phyloP scores from a whole-genome alignment of 2,797 vertebrate genomes.

The Chaetophractus vellerosus region DNA sequence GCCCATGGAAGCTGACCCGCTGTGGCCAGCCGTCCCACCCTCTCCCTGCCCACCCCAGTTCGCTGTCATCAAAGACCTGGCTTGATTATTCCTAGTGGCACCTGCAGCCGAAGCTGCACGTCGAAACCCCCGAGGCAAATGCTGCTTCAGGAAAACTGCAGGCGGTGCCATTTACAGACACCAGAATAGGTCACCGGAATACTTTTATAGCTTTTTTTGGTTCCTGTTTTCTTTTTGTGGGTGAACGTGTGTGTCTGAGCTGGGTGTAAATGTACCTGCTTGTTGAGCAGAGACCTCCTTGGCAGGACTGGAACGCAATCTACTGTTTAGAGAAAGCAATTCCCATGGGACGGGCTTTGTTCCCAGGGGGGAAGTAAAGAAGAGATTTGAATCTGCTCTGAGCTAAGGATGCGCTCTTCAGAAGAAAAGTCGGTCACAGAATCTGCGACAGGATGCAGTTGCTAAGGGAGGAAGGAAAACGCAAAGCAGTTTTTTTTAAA shows the following conservation, averaged over 20 bases:
- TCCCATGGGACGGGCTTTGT: neutral
- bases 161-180: neutral
- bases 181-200: too few relatives aligned
- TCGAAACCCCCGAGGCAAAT: neutral
- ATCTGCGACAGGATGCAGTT: neutral
- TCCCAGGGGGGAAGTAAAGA: neutral
- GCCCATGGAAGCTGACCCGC: too few relatives aligned
- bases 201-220: accelerated
- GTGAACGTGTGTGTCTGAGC: neutral
- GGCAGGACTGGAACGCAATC: neutral
- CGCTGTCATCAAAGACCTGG: neutral
- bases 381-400: neutral
- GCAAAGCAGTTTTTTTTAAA: neutral
- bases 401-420: neutral
- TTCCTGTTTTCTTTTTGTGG: accelerated
- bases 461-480: neutral
- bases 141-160: neutral
- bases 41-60: neutral
- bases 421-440: neutral
- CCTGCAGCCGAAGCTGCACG: too few relatives aligned
- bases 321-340: neutral
- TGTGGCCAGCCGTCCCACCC: too few relatives aligned
- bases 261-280: neutral
- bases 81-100: neutral
- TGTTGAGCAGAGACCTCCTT: neutral